These are phyloP conservation scores for Champsocephalus esox DNA, from an alignment of 2,797 vertebrate species.

Conservation along the genomic window DNA sequence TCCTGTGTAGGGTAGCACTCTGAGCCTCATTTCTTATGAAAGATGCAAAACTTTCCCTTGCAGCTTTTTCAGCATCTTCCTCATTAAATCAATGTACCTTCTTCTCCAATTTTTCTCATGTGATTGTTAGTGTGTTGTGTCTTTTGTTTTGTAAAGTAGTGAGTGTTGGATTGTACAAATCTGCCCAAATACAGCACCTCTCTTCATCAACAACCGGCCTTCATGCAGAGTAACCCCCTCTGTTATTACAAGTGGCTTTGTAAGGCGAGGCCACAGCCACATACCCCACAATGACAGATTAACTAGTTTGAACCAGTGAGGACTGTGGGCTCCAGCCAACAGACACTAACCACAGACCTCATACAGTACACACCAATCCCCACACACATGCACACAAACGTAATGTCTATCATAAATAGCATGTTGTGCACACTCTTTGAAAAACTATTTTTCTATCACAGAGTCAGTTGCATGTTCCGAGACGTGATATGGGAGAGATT, in stretches of 20 bases:
- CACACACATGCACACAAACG: background rate
- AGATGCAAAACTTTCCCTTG: constrained; percentile 50
- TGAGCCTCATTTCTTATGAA: constrained; percentile 60
- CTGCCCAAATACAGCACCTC: constrained; percentile 30
- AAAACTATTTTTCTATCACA: constrained; percentile 13
- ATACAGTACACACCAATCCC: constrained; percentile 34
- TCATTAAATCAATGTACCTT: constrained; percentile 34
- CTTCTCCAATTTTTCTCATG: constrained; percentile 6
- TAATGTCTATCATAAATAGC: background rate
- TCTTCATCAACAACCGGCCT: constrained; percentile 30
- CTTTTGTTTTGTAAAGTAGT: constrained; percentile 16
- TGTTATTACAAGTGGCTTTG: constrained; percentile 69
- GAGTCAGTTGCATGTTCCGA: constrained; percentile 17
- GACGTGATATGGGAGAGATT: constrained; percentile 13
- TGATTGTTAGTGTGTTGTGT: constrained; percentile 10
- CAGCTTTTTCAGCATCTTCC: constrained; percentile 34
- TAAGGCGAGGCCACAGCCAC: constrained; percentile 53
- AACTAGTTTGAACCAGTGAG: constrained; percentile 71
- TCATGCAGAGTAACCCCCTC: constrained; percentile 34
- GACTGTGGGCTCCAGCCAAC: constrained; percentile 40
- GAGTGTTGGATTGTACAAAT: constrained; percentile 32
- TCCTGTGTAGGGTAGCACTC: constrained; percentile 62
- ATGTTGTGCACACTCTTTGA: constrained; percentile 23
- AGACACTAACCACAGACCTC: constrained; percentile 45
- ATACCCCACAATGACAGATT: constrained; percentile 62